Evolutionary conservation across 2,888 invertebrate species (phyloP).

Genomic region (Caenorhabditis macrosperma): DNA sequence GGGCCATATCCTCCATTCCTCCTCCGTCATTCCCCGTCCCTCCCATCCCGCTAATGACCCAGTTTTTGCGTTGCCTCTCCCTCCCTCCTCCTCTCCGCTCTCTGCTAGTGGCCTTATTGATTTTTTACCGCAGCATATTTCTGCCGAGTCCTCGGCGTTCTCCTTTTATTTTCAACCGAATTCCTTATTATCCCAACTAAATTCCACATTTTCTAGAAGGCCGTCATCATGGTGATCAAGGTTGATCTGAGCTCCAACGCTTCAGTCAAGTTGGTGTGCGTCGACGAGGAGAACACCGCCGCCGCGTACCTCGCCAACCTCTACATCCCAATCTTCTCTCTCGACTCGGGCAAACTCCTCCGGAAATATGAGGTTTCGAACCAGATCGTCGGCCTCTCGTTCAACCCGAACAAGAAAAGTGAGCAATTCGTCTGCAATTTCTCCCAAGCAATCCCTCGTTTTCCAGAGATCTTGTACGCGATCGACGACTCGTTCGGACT

Average conservation of each 20-base stretch:
- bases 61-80: background rate
- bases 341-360: conserved; percentile 8
- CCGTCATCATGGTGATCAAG: conserved; percentile 5
- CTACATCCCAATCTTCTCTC: conserved; percentile 47
- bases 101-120: too few species aligned
- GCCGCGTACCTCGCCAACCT: conserved; percentile 37
- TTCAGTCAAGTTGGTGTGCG: conserved; percentile 13
- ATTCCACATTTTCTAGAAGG: background rate
- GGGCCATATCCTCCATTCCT: too few species aligned
- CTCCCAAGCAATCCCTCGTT: too few species aligned
- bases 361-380: conserved; percentile 21
- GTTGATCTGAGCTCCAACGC: conserved; percentile 19
- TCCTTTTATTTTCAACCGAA: background rate
- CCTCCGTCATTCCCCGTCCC: background rate
- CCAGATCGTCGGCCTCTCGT: conserved; percentile 46
- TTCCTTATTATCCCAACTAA: too few species aligned
- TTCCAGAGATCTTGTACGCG: conserved; percentile 53
- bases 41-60: background rate
- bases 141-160: background rate
- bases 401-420: conserved; percentile 24
- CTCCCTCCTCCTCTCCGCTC: background rate
- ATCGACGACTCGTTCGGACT: conserved; percentile 64
- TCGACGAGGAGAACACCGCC: conserved; percentile 21
- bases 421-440: too few species aligned
- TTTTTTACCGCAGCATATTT: background rate